Percentiles rank a stretch among this genome's conserved stretches.
These are phyloP conservation scores for Noctua fimbriata DNA, from an alignment of 2,888 invertebrate genomes.

Conservation along the genomic window DNA sequence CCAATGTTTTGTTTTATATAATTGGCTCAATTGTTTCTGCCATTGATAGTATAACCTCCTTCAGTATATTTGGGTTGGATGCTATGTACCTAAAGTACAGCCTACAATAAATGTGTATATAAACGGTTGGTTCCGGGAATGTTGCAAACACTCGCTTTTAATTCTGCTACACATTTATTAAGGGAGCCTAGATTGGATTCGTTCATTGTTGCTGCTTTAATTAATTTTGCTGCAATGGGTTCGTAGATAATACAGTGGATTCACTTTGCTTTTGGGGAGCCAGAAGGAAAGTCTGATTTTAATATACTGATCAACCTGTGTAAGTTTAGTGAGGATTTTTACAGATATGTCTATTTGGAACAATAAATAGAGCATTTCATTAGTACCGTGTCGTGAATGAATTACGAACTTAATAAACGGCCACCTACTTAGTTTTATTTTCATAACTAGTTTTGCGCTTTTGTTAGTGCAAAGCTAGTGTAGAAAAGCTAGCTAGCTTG, in stretches of 20 bases:
- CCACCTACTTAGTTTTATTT: neutral
- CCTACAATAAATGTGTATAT: conserved; percentile 41
- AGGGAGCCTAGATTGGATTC: conserved; percentile 50
- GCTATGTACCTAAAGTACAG: neutral
- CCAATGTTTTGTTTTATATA: conserved; percentile 47
- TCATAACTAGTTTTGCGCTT: too few species aligned
- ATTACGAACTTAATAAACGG: neutral
- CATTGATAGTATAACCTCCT: conserved; percentile 12
- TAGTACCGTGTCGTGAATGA: neutral
- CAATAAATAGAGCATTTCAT: neutral
- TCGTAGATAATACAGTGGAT: conserved; percentile 16
- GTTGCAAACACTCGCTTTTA: conserved; percentile 52
- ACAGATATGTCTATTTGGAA: neutral
- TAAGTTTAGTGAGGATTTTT: neutral
- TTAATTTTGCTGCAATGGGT: conserved; percentile 51
- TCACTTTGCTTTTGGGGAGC: conserved; percentile 21
- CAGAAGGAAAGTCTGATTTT: neutral
- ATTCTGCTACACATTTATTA: conserved; percentile 44
- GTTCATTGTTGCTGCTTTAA: conserved; percentile 56
- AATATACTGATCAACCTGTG: neutral
- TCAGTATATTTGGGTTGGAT: conserved; percentile 32
- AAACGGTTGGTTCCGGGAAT: conserved; percentile 32
- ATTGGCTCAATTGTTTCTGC: conserved; percentile 34
- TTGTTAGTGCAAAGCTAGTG: too few species aligned
- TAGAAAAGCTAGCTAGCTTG: too few species aligned